phyloP scores from a whole-genome alignment of 2,888 invertebrate species.

The Chymomyza fuscimana region DNA sequence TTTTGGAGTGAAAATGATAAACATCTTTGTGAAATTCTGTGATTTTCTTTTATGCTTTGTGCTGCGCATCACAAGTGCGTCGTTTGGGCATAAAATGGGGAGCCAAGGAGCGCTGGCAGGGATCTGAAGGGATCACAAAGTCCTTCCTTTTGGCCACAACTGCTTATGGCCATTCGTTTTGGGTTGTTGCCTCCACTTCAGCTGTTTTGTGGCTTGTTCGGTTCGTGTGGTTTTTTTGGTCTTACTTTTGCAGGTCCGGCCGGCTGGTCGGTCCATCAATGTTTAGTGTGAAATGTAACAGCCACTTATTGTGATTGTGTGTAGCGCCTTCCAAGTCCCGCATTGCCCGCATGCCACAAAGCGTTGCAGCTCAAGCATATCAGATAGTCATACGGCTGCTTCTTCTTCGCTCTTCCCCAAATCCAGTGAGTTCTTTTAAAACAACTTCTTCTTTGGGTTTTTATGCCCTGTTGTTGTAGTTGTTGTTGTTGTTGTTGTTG shows the following conservation, averaged over 20 bases:
- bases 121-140: neutral
- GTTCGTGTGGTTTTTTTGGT: constrained; percentile 14
- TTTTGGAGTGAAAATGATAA: constrained; percentile 73
- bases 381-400: constrained; percentile 39
- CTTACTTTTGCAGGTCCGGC: constrained; percentile 14
- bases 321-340: constrained; percentile 9
- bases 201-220: constrained; percentile 48
- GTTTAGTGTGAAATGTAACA: constrained; percentile 73
- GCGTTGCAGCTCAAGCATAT: constrained; percentile 42
- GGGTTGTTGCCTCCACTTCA: neutral
- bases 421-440: constrained; percentile 4
- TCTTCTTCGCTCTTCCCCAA: neutral
- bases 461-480: constrained; percentile 38
- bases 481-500: constrained; percentile 40
- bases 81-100: neutral
- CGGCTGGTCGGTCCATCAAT: constrained; percentile 59
- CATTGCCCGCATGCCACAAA: constrained; percentile 7
- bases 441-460: constrained; percentile 22
- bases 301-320: constrained; percentile 73
- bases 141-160: constrained; percentile 1
- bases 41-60: constrained; percentile 58
- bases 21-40: constrained; percentile 70
- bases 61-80: constrained; percentile 1
- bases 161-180: constrained; percentile 3
- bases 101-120: neutral